Base-by-base conservation (phyloP, 1,140 invertebrate species). In the Leptopilina clavipes region DNA sequence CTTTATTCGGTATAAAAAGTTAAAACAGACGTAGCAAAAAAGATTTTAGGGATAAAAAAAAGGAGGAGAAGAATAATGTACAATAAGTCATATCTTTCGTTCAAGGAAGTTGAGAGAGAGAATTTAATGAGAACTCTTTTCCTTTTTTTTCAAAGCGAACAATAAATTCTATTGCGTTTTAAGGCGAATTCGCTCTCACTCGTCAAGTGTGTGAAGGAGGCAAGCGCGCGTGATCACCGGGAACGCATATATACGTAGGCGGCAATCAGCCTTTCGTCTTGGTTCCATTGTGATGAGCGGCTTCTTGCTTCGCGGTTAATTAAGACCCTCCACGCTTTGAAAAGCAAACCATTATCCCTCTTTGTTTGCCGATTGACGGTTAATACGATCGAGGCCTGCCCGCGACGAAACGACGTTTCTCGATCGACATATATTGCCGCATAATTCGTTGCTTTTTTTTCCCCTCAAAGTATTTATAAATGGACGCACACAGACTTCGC, bases 261-360 rank as follows among this genome's bases (percentile, higher is more conserved):
- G 71, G 76, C 76, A 73, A 77, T 77, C 71, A 77, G 72, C 72
- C 43, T 70, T 70, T 52, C 40, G 44, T 74, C 37, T 80, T 72
- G 59, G 37, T 19, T 11, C 56, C 73, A 80, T 80, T 76, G 72
- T 77, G 79, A 77, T 59, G 76, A 74, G 59, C 59, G 19, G 65
- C 54, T 81, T 74, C 79, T 79, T 79, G 73, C 73, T 75, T 77
- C 73, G 71, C 77, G 65, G 77, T 81, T 81, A 79, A 81, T 81
- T 81, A 81, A 81, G 80, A 81, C 72, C 71, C 77, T 77, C 40
- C 22, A 74, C 40, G 71, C 65, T 75, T 75, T 31, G 44, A 73
- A 71, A 73, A 79, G 0, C 54, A 37, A n/a, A 56, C 40, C 59
- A 74, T 71, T 48, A 43, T 31, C 25, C 74, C 59, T 59, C 77